phyloP scores from a whole-genome alignment of 2,797 vertebrate genomes.

The Paguma larvata region DNA sequence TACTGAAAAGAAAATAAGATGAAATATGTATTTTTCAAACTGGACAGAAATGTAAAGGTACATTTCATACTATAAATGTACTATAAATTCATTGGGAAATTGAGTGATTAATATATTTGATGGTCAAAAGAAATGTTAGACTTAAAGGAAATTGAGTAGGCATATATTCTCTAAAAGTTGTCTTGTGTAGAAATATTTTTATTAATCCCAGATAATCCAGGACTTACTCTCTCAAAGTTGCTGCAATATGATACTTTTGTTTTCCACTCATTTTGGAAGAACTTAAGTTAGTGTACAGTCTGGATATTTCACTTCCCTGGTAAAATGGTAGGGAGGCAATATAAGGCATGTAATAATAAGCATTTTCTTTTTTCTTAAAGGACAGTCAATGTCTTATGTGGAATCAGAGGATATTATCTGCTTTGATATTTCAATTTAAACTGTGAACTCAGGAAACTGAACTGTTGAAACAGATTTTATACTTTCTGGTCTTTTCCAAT shows the following conservation, averaged over 20 bases:
- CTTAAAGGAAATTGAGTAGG: not conserved
- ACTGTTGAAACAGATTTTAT: not conserved
- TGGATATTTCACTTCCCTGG: not conserved
- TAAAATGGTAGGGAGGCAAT: not conserved
- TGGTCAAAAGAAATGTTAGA: not conserved
- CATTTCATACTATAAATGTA: not conserved
- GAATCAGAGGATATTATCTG: too few relatives aligned
- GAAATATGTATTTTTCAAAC: not conserved
- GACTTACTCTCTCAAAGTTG: not conserved
- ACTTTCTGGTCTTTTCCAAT: conserved; percentile 26
- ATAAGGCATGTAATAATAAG: not conserved
- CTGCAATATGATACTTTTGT: not conserved
- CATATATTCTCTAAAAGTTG: not conserved
- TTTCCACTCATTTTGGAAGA: not conserved
- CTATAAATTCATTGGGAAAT: not conserved
- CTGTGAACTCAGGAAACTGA: not conserved
- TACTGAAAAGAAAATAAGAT: not conserved
- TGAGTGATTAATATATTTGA: not conserved
- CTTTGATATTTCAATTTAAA: not conserved
- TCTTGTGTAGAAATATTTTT: not conserved
- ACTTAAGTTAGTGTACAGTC: not conserved
- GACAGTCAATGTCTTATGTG: accelerated
- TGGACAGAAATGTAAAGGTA: not conserved
- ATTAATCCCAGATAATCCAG: not conserved
- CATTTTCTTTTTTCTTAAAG: not conserved